Base-by-base conservation (phyloP, 2,797 vertebrate species). In the Urophycis tenuis region DNA sequence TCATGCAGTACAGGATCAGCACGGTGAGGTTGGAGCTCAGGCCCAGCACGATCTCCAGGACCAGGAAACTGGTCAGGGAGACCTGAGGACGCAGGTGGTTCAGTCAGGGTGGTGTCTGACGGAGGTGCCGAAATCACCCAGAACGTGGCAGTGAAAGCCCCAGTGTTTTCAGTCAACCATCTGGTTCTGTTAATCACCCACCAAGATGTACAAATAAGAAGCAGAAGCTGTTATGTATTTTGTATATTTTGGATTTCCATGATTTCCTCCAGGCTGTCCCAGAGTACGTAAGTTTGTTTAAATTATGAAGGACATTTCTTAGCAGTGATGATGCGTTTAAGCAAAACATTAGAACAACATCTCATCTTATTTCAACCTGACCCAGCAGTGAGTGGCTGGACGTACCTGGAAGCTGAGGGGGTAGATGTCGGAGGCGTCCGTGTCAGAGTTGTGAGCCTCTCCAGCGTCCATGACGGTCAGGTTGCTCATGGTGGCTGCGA, bases 21-120 rank as follows among this genome's bases (percentile, higher is more conserved):
- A 99, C 96, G 0, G 96, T 98, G 82, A 98, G 94, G 88, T 99
- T 99, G 86, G 96, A 98, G 91, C 96, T 95, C 84, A 98, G 93
- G 88, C 97, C 97, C 91, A 99, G 81, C 79, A 96, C 93, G 64
- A 99, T 96, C 92, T 99, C 97, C 91, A 99, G 76, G 91, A 95
- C 92, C 87, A 99, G 90, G 91, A 99, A 95, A 87, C 94, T 94
- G 3, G 95, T 97, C 87, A 99, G 93, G 82, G 95, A 95, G 79
- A 96, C 95, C 95, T 98, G 92, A 10, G 45, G 74, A 70, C 15
- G 74, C 69, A 64, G 29, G 30, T 1, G 6, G 31, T 6, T 35
- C 4, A 25, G 45, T 9, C 60, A 14, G 22, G 33, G 17, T 34
- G 70, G 70, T 32, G 31, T 70, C 12, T 70, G 25, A 29, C 19